Percentiles rank a stretch among this genome's conserved stretches.
Conservation (phyloP, 2,113 vertebrate species). For the Meles meles region DNA sequence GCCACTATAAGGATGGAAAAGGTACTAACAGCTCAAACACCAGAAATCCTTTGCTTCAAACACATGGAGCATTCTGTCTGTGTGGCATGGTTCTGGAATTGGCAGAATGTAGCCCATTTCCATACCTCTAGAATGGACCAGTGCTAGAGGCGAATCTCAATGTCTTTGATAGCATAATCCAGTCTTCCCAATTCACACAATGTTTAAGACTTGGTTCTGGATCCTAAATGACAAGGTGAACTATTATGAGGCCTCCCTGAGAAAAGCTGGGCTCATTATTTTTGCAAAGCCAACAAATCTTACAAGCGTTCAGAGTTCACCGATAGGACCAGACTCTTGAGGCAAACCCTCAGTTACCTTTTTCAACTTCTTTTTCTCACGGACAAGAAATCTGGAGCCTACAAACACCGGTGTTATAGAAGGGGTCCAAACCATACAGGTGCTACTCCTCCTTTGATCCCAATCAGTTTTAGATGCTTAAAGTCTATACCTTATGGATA, state of each 20-base stretch:
- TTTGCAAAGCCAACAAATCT: neutral
- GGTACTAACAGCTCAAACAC: neutral
- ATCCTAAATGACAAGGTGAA: neutral
- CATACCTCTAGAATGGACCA: neutral
- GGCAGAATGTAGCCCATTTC: neutral
- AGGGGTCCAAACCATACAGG: neutral
- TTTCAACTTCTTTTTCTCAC: neutral
- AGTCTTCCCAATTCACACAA: neutral
- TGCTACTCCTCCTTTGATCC: neutral
- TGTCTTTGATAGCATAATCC: neutral
- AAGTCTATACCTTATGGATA: neutral
- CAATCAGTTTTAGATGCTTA: neutral
- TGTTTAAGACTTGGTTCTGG: neutral
- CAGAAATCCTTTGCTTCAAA: neutral
- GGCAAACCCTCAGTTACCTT: neutral
- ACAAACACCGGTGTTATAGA: neutral
- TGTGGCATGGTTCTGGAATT: neutral
- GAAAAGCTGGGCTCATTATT: neutral
- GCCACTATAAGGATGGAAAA: neutral
- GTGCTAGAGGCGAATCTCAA: neutral
- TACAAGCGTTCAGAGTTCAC: neutral
- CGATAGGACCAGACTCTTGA: neutral
- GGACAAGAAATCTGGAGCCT: neutral
- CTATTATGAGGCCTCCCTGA: neutral
- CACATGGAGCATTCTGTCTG: neutral